phyloP scores from a whole-genome alignment of 2,113 vertebrate species.

The Varanus komodoensis region DNA sequence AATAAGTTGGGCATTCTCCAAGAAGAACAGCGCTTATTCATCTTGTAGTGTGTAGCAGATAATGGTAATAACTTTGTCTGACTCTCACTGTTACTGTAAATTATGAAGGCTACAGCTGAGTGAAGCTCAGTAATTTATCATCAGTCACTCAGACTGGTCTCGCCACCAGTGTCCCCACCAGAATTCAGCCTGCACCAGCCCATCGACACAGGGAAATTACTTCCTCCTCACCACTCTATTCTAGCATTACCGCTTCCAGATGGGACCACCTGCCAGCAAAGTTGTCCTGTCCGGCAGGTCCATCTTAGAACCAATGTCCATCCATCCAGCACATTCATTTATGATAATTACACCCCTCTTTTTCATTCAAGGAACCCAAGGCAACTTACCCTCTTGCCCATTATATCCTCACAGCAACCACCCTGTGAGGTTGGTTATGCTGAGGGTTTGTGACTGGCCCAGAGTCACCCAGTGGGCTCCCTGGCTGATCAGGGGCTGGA shows the following conservation, averaged over 20 bases:
- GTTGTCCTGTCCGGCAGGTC: too few relatives aligned
- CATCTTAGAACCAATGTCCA: background rate
- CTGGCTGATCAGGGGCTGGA: too few relatives aligned
- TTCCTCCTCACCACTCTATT: background rate
- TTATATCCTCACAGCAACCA: too few relatives aligned
- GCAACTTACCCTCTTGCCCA: too few relatives aligned
- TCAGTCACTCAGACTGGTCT: conserved; percentile 7
- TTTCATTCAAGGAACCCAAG: too few relatives aligned
- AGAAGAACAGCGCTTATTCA: conserved; percentile 31
- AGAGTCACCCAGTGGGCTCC: too few relatives aligned
- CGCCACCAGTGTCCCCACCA: background rate
- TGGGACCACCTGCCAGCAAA: background rate
- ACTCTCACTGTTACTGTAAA: conserved; percentile 25
- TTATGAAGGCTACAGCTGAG: conserved; percentile 14
- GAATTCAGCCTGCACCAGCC: conserved; percentile 3
- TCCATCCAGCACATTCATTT: too few relatives aligned
- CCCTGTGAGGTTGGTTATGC: too few relatives aligned
- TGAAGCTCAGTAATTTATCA: conserved; percentile 30
- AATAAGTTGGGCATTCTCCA: conserved; percentile 9
- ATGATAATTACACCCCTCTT: too few relatives aligned
- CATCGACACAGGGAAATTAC: background rate
- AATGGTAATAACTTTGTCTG: conserved; percentile 43
- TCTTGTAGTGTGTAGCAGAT: conserved; percentile 29
- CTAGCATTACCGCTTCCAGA: background rate
- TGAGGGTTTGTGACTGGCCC: too few relatives aligned